phyloP scores from a whole-genome alignment of 2,888 invertebrate genomes.

The Drosophila putrida region DNA sequence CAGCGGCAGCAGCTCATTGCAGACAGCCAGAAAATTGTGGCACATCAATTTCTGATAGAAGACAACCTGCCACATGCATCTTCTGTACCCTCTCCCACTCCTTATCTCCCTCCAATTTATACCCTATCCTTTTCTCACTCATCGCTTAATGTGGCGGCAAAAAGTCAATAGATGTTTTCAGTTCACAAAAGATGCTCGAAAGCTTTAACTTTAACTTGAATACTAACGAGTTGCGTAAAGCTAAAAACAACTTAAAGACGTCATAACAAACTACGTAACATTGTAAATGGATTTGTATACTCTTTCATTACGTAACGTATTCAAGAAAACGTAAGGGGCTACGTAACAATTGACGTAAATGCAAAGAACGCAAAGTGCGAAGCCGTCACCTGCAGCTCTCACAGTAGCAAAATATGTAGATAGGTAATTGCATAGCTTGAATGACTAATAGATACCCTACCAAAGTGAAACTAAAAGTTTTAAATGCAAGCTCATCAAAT shows the following conservation, averaged over 20 bases:
- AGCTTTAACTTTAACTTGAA: conserved; percentile 4
- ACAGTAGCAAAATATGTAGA: background rate
- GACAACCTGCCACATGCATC: conserved; percentile 14
- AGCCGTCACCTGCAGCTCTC: conserved; percentile 48
- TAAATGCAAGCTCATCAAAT: background rate
- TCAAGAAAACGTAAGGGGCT: conserved; percentile 1
- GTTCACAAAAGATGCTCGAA: background rate
- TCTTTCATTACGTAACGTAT: conserved; percentile 1
- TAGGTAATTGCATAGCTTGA: background rate
- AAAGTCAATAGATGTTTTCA: conserved; percentile 71
- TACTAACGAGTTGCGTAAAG: background rate
- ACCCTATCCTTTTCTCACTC: conserved; percentile 1
- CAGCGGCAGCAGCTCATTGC: conserved; percentile 26
- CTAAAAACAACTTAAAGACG: background rate
- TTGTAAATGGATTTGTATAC: background rate
- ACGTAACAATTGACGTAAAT: conserved; percentile 36
- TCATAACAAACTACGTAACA: background rate
- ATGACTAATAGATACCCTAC: background rate
- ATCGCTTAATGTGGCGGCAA: conserved; percentile 72
- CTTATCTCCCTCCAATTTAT: no score
- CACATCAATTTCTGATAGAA: conserved; percentile 57
- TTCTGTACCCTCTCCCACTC: background rate
- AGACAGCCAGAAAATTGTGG: conserved; percentile 58
- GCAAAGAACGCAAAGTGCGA: conserved; percentile 54
- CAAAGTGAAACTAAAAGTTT: no score